A percentile compares a stretch with the other conserved stretches of the same genome.
phyloP scores from a whole-genome alignment of 2,888 invertebrate genomes.

The Rhagium mordax region DNA sequence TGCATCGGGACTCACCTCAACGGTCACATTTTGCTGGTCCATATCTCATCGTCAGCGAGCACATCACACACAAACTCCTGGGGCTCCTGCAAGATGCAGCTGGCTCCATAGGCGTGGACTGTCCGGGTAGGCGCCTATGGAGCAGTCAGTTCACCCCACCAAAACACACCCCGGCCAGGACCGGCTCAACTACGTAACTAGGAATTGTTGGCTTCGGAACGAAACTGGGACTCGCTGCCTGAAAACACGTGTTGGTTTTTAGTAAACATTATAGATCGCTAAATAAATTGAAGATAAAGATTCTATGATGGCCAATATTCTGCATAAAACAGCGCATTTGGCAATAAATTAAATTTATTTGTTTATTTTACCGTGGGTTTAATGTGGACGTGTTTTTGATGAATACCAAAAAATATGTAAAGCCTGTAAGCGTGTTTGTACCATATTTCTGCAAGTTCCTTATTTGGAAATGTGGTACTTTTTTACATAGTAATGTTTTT shows the following conservation, averaged over 20 bases:
- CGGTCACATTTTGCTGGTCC: slow-evolving; percentile 61
- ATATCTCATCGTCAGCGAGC: slow-evolving; percentile 63
- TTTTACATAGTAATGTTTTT: too few species aligned
- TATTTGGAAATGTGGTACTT: too few species aligned
- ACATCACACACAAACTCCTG: slow-evolving; percentile 66
- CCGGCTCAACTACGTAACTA: slow-evolving; percentile 35
- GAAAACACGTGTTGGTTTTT: background rate
- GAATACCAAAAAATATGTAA: too few species aligned
- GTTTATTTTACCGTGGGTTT: too few species aligned
- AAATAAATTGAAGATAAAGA: background rate
- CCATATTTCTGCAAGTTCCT: too few species aligned
- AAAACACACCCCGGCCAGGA: slow-evolving; percentile 49
- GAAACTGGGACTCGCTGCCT: background rate
- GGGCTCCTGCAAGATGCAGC: slow-evolving; percentile 67
- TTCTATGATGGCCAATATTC: background rate
- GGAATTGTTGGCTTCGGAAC: background rate
- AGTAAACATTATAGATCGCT: background rate
- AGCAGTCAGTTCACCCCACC: slow-evolving; percentile 44
- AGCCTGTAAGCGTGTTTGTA: too few species aligned
- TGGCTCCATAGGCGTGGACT: slow-evolving; percentile 71
- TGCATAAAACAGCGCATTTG: too few species aligned
- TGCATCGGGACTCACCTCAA: slow-evolving; percentile 56
- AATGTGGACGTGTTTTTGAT: too few species aligned
- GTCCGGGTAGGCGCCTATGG: slow-evolving; percentile 63
- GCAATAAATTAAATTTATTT: too few species aligned